Conservation (phyloP, 2,888 invertebrate species). For the Epinotia bilunana region DNA sequence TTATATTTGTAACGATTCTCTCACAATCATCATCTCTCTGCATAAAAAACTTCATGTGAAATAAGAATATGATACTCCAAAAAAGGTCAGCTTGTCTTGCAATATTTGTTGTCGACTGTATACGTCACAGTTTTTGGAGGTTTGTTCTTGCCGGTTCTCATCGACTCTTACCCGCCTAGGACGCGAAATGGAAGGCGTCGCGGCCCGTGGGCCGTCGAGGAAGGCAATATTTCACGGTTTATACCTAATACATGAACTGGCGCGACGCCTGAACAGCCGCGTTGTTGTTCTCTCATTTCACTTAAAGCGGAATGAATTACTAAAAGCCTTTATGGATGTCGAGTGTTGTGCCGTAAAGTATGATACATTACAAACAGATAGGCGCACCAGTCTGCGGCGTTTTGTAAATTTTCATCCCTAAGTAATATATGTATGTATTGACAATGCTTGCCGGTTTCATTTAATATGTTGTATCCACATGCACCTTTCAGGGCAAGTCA, state of each 20-base stretch:
- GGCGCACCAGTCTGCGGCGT: not conserved
- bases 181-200: conserved; percentile 49
- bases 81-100: not conserved
- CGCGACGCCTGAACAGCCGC: conserved; percentile 57
- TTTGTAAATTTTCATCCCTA: not conserved
- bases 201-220: conserved; percentile 51
- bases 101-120: conserved; percentile 4
- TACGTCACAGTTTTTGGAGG: not conserved
- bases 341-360: conserved; percentile 48
- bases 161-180: conserved; percentile 39
- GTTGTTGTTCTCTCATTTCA: conserved; percentile 65
- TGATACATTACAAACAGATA: conserved; percentile 43
- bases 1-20: not conserved
- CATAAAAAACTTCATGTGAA: no score
- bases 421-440: not conserved
- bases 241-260: conserved; percentile 63
- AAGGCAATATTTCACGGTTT: conserved; percentile 66
- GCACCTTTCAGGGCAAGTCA: not conserved
- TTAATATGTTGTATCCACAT: not conserved
- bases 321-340: conserved; percentile 58
- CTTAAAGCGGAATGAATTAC: conserved; percentile 68
- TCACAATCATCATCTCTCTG: not conserved
- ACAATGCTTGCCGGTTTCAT: not conserved
- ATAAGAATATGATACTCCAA: no score
- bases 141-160: conserved; percentile 8